Percentiles rank a stretch among this genome's conserved stretches.
Evolutionary conservation across 2,113 vertebrate genomes (phyloP).

Genomic region (Corythoichthys haematopterus): DNA sequence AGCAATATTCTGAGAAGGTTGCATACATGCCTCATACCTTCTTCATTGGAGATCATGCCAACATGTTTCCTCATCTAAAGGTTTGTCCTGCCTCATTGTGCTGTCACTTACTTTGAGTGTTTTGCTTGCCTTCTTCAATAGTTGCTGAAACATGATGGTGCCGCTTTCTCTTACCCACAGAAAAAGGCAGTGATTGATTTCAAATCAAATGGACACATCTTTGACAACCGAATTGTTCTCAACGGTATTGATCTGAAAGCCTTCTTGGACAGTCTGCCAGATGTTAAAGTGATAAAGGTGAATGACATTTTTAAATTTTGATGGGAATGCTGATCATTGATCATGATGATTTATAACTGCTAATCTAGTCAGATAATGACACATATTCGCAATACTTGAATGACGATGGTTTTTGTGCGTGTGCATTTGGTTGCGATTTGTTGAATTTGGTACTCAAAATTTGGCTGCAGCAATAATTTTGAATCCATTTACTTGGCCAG

Average conservation of each 20-base stretch:
- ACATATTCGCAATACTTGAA: not conserved
- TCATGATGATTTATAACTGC: too few species aligned
- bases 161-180: constrained; percentile 59
- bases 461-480: not conserved
- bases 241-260: constrained; percentile 98
- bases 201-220: constrained; percentile 98
- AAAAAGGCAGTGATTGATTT: constrained; percentile 99
- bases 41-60: constrained; percentile 97
- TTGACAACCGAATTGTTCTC: constrained; percentile 96
- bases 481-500: constrained; percentile 54
- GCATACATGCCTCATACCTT: constrained; percentile 98
- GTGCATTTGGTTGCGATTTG: not conserved
- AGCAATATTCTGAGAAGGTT: constrained; percentile 97
- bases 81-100: constrained; percentile 55
- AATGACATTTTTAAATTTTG: not conserved
- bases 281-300: constrained; percentile 97
- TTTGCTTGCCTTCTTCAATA: too few species aligned
- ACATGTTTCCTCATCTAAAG: constrained; percentile 99
- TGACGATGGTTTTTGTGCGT: not conserved
- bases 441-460: not conserved
- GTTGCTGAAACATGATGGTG: not conserved
- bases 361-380: not conserved
- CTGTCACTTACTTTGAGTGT: not conserved
- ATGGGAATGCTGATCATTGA: not conserved
- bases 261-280: constrained; percentile 94